phyloP scores from a whole-genome alignment of 2,797 vertebrate genomes.

The Gephyroberyx darwinii region DNA sequence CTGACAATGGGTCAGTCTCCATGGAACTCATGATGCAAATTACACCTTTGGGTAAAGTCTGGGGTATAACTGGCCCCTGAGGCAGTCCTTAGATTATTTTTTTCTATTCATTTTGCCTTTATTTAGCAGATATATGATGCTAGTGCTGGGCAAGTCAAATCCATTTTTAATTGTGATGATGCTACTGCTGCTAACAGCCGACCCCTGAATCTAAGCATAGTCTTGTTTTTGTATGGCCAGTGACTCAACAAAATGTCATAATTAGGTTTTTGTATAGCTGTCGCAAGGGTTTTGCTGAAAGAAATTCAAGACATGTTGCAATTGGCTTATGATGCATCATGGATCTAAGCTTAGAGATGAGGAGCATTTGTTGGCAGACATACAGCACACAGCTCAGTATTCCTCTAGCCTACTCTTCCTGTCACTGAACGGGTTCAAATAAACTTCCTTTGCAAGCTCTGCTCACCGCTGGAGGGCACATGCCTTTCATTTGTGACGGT shows the following conservation, averaged over 20 bases:
- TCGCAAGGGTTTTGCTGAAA: slow-evolving; percentile 32
- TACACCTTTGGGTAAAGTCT: slow-evolving; percentile 54
- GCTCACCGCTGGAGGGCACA: slow-evolving; percentile 63
- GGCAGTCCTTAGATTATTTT: background rate
- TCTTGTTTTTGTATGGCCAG: background rate
- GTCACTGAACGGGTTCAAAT: slow-evolving; percentile 60
- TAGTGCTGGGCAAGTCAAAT: slow-evolving; percentile 64
- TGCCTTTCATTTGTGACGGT: slow-evolving; percentile 50
- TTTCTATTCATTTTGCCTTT: slow-evolving; percentile 16
- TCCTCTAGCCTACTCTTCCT: slow-evolving; percentile 46
- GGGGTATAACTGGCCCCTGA: slow-evolving; percentile 26
- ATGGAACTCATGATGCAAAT: slow-evolving; percentile 57
- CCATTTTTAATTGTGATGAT: slow-evolving; percentile 12
- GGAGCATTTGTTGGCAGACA: slow-evolving; percentile 52
- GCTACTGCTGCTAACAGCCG: slow-evolving; percentile 7
- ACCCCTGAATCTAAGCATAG: slow-evolving; percentile 15
- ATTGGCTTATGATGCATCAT: slow-evolving; percentile 45
- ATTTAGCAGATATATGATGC: slow-evolving; percentile 46
- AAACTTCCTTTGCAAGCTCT: slow-evolving; percentile 49
- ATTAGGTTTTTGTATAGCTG: slow-evolving; percentile 29
- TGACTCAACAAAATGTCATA: slow-evolving; percentile 41
- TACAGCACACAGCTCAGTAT: slow-evolving; percentile 38
- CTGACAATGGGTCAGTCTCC: slow-evolving; percentile 46
- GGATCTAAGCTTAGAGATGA: slow-evolving; percentile 42
- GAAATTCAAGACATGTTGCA: slow-evolving; percentile 36